phyloP scores from a whole-genome alignment of 2,113 vertebrate genomes.

The Lycaon pictus region DNA sequence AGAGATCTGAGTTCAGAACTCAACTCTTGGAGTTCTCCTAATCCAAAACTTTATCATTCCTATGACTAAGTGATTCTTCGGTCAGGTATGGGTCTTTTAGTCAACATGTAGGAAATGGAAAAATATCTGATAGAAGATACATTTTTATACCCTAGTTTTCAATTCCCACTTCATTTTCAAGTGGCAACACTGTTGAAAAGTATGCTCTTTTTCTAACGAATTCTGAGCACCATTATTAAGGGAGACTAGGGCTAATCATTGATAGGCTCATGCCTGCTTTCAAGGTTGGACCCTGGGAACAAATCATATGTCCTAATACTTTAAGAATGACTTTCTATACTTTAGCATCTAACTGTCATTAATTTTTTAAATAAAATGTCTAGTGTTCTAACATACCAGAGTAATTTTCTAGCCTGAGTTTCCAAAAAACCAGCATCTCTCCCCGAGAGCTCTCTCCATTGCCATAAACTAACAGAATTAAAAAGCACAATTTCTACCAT shows the following conservation, averaged over 20 bases:
- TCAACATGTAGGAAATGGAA: slow-evolving; percentile 38
- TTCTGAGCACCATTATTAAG: slow-evolving; percentile 41
- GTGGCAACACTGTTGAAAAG: slow-evolving; percentile 11
- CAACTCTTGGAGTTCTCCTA: slow-evolving; percentile 48
- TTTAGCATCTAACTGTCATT: neutral
- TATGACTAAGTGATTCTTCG: slow-evolving; percentile 49
- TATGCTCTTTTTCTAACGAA: slow-evolving; percentile 21
- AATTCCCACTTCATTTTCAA: slow-evolving; percentile 61
- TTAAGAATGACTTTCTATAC: slow-evolving; percentile 15
- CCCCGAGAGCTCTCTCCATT: neutral
- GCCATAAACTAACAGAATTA: slow-evolving; percentile 24
- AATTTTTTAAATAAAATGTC: neutral
- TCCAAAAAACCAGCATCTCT: slow-evolving; percentile 47
- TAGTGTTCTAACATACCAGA: slow-evolving; percentile 46
- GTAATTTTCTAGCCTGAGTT: slow-evolving; percentile 51
- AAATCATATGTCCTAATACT: slow-evolving; percentile 11
- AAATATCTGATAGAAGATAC: slow-evolving; percentile 17
- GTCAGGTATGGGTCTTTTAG: slow-evolving; percentile 38
- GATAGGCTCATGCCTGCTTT: neutral
- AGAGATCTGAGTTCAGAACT: slow-evolving; percentile 36
- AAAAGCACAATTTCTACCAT: slow-evolving; percentile 59
- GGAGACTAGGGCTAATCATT: neutral
- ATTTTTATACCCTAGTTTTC: slow-evolving; percentile 25
- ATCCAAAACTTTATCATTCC: slow-evolving; percentile 40
- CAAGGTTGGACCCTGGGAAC: neutral